Evolutionary conservation across 2,113 vertebrate species (phyloP).

Genomic region (Paradoxurus hermaphroditus): DNA sequence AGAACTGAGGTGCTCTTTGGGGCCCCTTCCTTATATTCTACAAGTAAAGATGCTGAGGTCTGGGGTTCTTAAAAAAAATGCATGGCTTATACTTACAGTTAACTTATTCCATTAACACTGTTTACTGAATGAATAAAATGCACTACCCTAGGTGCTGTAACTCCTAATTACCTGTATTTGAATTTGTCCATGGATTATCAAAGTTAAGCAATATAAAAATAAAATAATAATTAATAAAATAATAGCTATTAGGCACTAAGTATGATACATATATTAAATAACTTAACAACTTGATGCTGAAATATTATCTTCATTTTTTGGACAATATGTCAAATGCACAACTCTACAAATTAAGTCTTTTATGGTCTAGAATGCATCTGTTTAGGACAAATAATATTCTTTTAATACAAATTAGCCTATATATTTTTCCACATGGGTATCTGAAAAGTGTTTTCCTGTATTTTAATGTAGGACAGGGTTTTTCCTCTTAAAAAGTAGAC

Average conservation of each 20-base stretch:
- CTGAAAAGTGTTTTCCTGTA: neutral
- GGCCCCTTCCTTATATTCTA: neutral
- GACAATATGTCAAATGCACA: neutral
- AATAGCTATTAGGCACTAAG: neutral
- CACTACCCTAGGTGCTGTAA: neutral
- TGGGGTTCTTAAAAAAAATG: neutral
- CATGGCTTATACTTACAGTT: neutral
- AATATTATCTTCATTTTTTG: neutral
- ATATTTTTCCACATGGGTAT: constrained; percentile 3
- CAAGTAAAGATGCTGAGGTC: neutral
- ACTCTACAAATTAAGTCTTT: constrained; percentile 20
- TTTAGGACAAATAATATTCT: neutral
- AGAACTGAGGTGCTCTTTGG: neutral
- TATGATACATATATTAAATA: constrained; percentile 14
- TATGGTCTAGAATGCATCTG: neutral
- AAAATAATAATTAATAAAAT: neutral
- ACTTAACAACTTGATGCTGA: neutral
- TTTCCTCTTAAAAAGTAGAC: neutral
- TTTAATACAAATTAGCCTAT: neutral
- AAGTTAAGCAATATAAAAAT: constrained; percentile 30
- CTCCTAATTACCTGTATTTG: constrained; percentile 21
- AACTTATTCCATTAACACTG: constrained; percentile 4
- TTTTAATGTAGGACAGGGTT: neutral
- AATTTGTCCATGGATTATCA: neutral
- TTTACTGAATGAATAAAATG: constrained; percentile 20